Evolutionary conservation across 2,888 invertebrate genomes (phyloP).

Genomic region (Gymnocheta viridis): DNA sequence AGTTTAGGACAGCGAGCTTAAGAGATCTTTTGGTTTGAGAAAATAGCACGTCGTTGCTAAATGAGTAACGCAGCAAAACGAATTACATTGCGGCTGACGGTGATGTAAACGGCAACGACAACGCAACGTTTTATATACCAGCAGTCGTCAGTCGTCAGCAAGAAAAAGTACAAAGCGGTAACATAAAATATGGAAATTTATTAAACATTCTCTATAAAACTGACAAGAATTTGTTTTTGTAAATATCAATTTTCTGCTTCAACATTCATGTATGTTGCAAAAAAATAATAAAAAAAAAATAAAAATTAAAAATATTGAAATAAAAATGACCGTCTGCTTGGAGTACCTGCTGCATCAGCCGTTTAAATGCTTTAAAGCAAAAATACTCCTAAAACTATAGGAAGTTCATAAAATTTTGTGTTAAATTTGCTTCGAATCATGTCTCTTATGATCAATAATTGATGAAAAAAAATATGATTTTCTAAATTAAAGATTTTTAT

Average conservation of each 20-base stretch:
- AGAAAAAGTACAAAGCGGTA: slow-evolving; percentile 50
- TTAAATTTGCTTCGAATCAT: slow-evolving; percentile 12
- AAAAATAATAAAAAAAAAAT: not conserved
- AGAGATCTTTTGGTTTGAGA: slow-evolving; percentile 3
- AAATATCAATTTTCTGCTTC: slow-evolving; percentile 53
- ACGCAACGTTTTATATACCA: slow-evolving; percentile 9
- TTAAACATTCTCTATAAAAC: slow-evolving; percentile 69
- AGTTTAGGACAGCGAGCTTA: not conserved
- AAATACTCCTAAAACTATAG: slow-evolving; percentile 4
- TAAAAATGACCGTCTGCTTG: not conserved
- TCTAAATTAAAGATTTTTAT: slow-evolving; percentile 2
- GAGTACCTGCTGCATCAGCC: not conserved
- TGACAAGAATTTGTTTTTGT: slow-evolving; percentile 70
- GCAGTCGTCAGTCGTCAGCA: slow-evolving; percentile 13
- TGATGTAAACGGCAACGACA: not conserved
- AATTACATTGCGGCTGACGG: not conserved
- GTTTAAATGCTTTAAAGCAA: not conserved
- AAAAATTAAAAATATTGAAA: not conserved
- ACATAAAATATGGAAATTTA: slow-evolving; percentile 71
- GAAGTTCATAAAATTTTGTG: slow-evolving; percentile 20
- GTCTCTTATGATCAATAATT: too few relatives aligned
- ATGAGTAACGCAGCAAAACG: not conserved
- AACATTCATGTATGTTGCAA: not conserved
- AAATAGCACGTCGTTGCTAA: slow-evolving; percentile 2
- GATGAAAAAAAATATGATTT: not conserved